Evolutionary conservation across 2,797 vertebrate genomes (phyloP).

Genomic region (Decapterus maruadsi): DNA sequence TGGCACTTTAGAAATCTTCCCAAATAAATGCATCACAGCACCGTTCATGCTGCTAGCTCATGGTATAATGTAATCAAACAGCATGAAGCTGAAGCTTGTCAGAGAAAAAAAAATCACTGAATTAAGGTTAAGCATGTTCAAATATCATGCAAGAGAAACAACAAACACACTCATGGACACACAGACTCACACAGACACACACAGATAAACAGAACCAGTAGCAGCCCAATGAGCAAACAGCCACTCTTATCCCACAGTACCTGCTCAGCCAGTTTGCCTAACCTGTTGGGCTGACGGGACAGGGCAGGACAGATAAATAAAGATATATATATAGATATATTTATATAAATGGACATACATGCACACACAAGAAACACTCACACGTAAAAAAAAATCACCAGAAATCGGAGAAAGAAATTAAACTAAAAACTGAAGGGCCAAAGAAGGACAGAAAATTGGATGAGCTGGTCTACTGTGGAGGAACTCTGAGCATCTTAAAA

Average conservation of each 20-base stretch:
- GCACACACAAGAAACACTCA: constrained; percentile 38
- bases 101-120: constrained; percentile 30
- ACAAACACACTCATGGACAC: constrained; percentile 18
- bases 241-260: constrained; percentile 86
- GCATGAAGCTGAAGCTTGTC: constrained; percentile 50
- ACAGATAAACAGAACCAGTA: constrained; percentile 55
- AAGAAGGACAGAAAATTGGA: constrained; percentile 23
- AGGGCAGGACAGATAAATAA: constrained; percentile 85
- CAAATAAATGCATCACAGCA: constrained; percentile 3
- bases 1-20: background rate
- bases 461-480: constrained; percentile 35
- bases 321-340: constrained; percentile 53
- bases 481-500: no score
- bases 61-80: constrained; percentile 25
- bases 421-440: constrained; percentile 20
- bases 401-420: constrained; percentile 18
- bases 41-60: constrained; percentile 42
- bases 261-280: constrained; percentile 98
- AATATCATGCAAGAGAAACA: constrained; percentile 71
- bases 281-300: constrained; percentile 97
- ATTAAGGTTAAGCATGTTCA: constrained; percentile 53
- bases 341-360: constrained; percentile 56
- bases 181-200: constrained; percentile 11
- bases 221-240: constrained; percentile 67
- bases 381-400: constrained; percentile 33